A percentile compares a stretch with the other conserved stretches of the same genome.
phyloP scores from a whole-genome alignment of 2,888 invertebrate species.

The Itoplectis maculator region DNA sequence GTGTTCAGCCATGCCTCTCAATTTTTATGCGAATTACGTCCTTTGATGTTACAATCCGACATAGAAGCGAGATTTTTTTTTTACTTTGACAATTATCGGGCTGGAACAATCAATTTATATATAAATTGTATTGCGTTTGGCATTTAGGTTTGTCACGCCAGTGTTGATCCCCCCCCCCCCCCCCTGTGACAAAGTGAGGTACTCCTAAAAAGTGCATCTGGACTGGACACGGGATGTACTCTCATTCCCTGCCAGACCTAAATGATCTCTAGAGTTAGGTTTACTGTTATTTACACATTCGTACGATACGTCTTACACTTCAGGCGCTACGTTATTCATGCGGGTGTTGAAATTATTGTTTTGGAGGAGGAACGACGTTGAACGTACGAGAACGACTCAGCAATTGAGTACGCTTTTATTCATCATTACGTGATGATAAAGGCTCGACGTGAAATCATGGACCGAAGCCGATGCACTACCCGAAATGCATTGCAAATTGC shows the following conservation, averaged over 20 bases:
- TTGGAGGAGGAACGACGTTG: neutral
- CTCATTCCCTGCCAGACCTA: neutral
- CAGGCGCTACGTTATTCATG: neutral
- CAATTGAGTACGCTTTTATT: neutral
- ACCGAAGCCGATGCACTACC: constrained; percentile 68
- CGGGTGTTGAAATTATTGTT: neutral
- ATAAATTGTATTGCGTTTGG: constrained; percentile 12
- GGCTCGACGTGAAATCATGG: constrained; percentile 58
- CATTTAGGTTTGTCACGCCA: constrained; percentile 44
- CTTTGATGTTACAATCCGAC: neutral
- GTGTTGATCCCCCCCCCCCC: constrained; percentile 18
- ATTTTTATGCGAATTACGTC: neutral
- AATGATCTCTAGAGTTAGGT: neutral
- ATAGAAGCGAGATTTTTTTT: neutral
- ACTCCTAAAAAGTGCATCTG: constrained; percentile 26
- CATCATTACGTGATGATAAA: neutral
- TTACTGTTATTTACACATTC: neutral
- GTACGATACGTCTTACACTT: neutral
- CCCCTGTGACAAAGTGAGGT: neutral
- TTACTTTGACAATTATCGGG: neutral
- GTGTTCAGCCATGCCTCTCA: neutral
- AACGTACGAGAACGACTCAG: neutral
- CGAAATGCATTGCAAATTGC: constrained; percentile 68
- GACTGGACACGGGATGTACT: constrained; percentile 43
- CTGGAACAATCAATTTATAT: neutral